Evolutionary conservation across 2,113 vertebrate genomes (phyloP), one percentile per base, ranked within the genome.

Genomic region (Phoxinus phoxinus): DNA sequence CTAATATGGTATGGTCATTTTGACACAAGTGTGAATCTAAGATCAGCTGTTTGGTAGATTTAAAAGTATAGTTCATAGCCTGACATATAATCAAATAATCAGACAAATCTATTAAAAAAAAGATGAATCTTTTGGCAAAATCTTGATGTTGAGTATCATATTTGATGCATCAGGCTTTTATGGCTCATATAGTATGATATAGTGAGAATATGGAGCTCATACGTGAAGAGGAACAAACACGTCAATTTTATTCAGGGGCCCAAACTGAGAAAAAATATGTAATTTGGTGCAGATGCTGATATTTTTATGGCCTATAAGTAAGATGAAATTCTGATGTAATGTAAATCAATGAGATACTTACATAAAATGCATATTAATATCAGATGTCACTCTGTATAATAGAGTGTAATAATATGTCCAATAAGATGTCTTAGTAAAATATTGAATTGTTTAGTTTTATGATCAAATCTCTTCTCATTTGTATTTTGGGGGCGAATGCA

Each of bases 1-100:
- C 89, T 1, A 90, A 89, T 6, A n/a, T 89, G 95, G 98, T 99
- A 92, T 89, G 61, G 75, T 6, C 35, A 15, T 72, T 85, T 41
- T 76, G 21, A 25, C 71, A 46, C 10, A 46, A n/a, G n/a, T 51
- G 41, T 17, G 74, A 76, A 19, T 15, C n/a, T 30, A 30, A 3
- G 27, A 17, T 44, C n/a, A 48, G 27, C 17, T 61, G 51, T 79
- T 79, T 79, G 76, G 32, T 76, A 23, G 17, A 27, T 76, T 76
- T 21, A 56, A 75, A 46, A 5, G 5, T 11, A n/a, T 23, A n/a
- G 44, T 75, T 44, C 41, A 44, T 10, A 63, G 25, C 12, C 51
- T 21, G 19, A 21, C 6, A 19, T 21, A 48, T 15, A 4, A 48
- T 15, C 15, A 37, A 37, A 15, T 15, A 48, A 13, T 46, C 44